A percentile compares a stretch with the other conserved stretches of the same genome.
phyloP scores from a whole-genome alignment of 1,140 invertebrate species.

The Drosophila murphyi region DNA sequence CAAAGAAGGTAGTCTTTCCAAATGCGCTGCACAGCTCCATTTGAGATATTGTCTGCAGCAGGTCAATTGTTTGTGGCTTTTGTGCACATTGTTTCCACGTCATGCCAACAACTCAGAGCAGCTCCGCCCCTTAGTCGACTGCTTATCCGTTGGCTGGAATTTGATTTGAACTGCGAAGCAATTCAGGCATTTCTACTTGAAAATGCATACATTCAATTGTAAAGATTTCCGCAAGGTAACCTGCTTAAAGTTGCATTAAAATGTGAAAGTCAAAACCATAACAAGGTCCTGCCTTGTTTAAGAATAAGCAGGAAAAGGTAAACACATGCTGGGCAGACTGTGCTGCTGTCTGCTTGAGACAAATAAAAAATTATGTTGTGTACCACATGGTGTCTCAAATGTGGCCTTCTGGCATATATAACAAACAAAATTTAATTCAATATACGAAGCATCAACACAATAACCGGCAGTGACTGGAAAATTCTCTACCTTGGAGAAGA shows the following conservation, averaged over 20 bases:
- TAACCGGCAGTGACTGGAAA: neutral
- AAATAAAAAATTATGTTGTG: conserved; percentile 77
- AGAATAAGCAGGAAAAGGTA: neutral
- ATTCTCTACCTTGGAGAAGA: conserved; percentile 8
- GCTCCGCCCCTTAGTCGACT: neutral
- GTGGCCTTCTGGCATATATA: conserved; percentile 38
- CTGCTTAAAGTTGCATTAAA: conserved; percentile 44
- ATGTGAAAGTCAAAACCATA: conserved; percentile 12
- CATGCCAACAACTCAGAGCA: conserved; percentile 6
- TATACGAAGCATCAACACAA: conserved; percentile 6
- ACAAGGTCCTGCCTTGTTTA: neutral
- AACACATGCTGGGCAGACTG: conserved; percentile 49
- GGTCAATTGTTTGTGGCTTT: conserved; percentile 61
- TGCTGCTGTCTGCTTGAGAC: conserved; percentile 28
- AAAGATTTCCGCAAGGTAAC: conserved; percentile 22
- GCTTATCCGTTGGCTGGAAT: conserved; percentile 44
- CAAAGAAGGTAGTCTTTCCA: conserved; percentile 10
- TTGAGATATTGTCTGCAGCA: conserved; percentile 56
- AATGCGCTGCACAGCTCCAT: conserved; percentile 37
- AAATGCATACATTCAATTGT: conserved; percentile 29
- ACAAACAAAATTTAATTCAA: conserved; percentile 67
- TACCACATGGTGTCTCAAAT: conserved; percentile 66
- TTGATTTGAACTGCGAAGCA: conserved; percentile 40
- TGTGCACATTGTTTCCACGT: conserved; percentile 47
- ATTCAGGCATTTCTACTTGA: conserved; percentile 34